Evolutionary conservation across 2,797 vertebrate genomes (phyloP), one percentile per base, ranked within the genome.

Genomic region (Pangasius krempfi): DNA sequence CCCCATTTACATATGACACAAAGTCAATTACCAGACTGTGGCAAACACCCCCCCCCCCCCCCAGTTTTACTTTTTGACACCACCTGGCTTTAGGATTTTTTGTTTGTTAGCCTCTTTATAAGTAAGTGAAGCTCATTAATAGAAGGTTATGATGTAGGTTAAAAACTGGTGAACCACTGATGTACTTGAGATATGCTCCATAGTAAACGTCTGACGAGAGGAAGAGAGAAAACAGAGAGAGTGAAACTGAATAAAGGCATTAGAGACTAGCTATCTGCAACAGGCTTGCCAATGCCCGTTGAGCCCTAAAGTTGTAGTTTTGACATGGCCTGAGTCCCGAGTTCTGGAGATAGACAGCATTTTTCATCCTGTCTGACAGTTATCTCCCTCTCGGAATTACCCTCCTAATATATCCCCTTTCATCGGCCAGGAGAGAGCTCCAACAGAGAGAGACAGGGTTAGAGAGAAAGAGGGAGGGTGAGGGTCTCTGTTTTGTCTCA

Each of bases 401-500:
- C 93, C 90, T 94, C 92, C 93, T 94, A 91, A 95, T 93, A 95
- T 93, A 91, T 95, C 94, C 92, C 94, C 94, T 94, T 93, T 95
- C 94, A 94, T 94, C 95, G 91, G 88, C 91, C 92, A 90, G 90
- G 88, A 89, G 94, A 95, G 93, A 94, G 94, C 92, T 92, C 94
- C 94, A 95, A 95, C 95, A 93, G 90, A 87, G 90, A 87, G 79
- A 76, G 86, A 87, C 56, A 81, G 66, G 93, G 91, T 92, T 91
- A 93, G 64, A 81, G 87, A 82, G 50, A 89, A 76, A 92, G 88
- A 85, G 89, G 91, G 91, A 86, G 85, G 90, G 89, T 30, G 88
- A 88, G 94, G 94, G 93, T 94, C 94, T 94, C 95, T 95, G 93
- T 95, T 95, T 96, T 95, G 95, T 96, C 93, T 96, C 94, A 93